These are phyloP conservation scores for Siphamia tubifer DNA, from an alignment of 2,113 vertebrate species.

Conservation along the genomic window DNA sequence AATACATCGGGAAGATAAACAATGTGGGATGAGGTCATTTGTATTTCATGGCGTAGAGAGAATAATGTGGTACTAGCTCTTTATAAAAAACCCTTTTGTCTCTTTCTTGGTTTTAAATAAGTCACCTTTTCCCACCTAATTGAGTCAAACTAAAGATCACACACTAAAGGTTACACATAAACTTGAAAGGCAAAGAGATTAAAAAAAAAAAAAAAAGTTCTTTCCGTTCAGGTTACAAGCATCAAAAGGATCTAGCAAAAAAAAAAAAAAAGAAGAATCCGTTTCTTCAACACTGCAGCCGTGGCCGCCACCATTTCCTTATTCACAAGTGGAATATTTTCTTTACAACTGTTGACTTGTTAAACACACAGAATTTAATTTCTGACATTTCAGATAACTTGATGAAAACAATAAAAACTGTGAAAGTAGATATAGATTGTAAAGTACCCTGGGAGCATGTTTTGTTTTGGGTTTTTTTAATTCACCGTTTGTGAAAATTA, in stretches of 20 bases:
- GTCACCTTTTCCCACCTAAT: slow-evolving; percentile 14
- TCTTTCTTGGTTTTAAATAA: slow-evolving; percentile 51
- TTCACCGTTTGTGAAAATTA: too few relatives aligned
- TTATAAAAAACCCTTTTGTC: slow-evolving; percentile 29
- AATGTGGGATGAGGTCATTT: slow-evolving; percentile 62
- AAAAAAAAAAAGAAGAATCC: slow-evolving; percentile 14
- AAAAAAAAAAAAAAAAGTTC: too few relatives aligned
- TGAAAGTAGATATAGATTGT: too few relatives aligned
- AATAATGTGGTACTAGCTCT: slow-evolving; percentile 37
- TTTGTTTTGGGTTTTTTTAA: too few relatives aligned
- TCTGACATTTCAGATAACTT: too few relatives aligned
- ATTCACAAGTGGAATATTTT: neutral
- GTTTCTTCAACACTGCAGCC: neutral
- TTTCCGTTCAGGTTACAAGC: neutral
- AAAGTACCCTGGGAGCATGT: too few relatives aligned
- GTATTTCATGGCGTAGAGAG: slow-evolving; percentile 56
- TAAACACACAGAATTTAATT: neutral
- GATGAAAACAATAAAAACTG: too few relatives aligned
- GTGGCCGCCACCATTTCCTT: neutral
- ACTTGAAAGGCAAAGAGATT: slow-evolving; percentile 17
- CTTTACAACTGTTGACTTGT: neutral
- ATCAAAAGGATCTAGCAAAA: neutral
- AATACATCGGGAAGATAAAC: slow-evolving; percentile 65
- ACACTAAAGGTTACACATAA: neutral
- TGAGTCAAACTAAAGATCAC: slow-evolving; percentile 33